Base-by-base conservation (phyloP, 1,140 invertebrate genomes). In the Drosophila rhopaloa region DNA sequence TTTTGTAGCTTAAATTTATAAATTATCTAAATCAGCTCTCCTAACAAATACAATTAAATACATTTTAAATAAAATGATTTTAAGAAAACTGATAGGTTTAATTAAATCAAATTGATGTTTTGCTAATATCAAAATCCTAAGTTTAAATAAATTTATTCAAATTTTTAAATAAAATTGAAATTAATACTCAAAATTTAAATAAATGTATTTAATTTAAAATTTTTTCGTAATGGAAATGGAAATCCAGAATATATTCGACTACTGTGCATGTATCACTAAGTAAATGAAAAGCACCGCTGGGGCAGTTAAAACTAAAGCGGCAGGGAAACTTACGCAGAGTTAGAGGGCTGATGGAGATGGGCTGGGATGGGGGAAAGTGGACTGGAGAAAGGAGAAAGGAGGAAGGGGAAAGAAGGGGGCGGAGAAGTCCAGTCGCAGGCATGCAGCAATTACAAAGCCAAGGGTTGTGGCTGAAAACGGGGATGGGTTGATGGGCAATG, bases 371-470 rank as follows among this genome's bases (percentile, higher is more conserved):
- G 11, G 48, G 11, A 27, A 35, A 5, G 24, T 11, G 35, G 24
- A 7, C 13, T 53, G 11, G 35, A 19, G 51, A 32, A 46, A 19
- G 58, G 27, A 32, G 35, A 7, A 32, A 13, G 29, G 19, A 50
- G 37, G 16, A 44, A 11, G 14, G 29, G 27, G 57, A 40, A 58
- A 32, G 29, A 8, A 43, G 3, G 43, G 35, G 19, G n/a, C 37
- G 65, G 44, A 56, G 54, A 81, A 73, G 79, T 51, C 58, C 62
- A 80, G 81, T 72, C 40, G 68, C 55, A 47, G 66, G 83, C 79
- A 82, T 76, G 83, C 62, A 68, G 84, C 84, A 88, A 88, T 88
- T 88, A 88, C 74, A 83, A 79, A 68, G 60, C 53, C 43, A 55
- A 63, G 71, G 71, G 43, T 50, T 57, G 66, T 71, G 65, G 53